phyloP scores from a whole-genome alignment of 2,113 vertebrate species.

The Caranx ignobilis region DNA sequence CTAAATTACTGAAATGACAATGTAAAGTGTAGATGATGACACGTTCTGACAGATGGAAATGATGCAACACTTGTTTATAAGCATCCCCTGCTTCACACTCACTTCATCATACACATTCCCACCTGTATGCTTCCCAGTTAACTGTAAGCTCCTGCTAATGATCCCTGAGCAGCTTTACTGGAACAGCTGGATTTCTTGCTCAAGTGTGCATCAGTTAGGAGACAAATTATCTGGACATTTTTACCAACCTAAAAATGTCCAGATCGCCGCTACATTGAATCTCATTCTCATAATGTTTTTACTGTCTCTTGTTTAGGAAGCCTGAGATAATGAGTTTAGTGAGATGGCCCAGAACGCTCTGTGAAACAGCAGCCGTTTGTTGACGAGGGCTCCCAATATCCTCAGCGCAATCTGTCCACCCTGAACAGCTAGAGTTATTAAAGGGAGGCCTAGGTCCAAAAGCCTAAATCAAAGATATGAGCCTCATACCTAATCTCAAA shows the following conservation, averaged over 20 bases:
- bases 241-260: neutral
- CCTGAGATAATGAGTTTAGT: neutral
- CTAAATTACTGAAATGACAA: slow-evolving; percentile 43
- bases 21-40: slow-evolving; percentile 49
- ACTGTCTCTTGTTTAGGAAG: neutral
- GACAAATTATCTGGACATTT: neutral
- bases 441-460: neutral
- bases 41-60: slow-evolving; percentile 42
- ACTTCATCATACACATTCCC: slow-evolving; percentile 9
- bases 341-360: neutral
- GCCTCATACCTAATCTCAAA: neutral
- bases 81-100: slow-evolving; percentile 3
- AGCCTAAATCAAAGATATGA: neutral
- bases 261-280: neutral
- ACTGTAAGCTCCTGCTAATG: neutral
- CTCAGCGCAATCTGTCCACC: neutral
- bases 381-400: slow-evolving; percentile 1
- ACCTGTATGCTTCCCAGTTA: slow-evolving; percentile 15
- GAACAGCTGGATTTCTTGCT: neutral
- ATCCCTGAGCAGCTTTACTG: neutral
- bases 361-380: slow-evolving; percentile 8
- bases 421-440: slow-evolving; percentile 13
- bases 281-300: slow-evolving; percentile 3
- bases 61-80: slow-evolving; percentile 43
- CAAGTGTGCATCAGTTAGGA: neutral